A percentile compares a stretch with the other conserved stretches of the same genome.
These are phyloP conservation scores for Priocnemis perturbator DNA, from an alignment of 2,888 invertebrate species.

Conservation along the genomic window DNA sequence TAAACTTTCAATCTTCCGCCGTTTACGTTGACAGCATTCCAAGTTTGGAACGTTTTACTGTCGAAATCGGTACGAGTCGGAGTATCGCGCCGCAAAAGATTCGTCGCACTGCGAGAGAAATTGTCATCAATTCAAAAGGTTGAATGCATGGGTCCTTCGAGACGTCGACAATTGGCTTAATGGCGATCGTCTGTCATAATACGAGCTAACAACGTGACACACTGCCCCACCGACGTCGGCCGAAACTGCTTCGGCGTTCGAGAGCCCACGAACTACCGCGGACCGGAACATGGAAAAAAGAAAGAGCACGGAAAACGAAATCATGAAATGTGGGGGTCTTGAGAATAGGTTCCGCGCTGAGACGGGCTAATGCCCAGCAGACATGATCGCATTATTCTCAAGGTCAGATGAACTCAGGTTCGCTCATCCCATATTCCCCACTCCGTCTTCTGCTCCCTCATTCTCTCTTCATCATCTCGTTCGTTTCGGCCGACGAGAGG, in stretches of 20 bases:
- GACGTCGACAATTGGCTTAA: constrained; percentile 19
- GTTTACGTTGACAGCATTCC: too few species aligned
- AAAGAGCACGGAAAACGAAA: too few species aligned
- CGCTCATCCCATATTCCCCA: not conserved
- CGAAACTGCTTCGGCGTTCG: not conserved
- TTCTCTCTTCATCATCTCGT: not conserved
- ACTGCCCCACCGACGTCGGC: constrained; percentile 13
- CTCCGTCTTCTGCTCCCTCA: not conserved
- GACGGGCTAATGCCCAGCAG: too few species aligned
- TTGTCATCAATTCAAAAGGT: constrained; percentile 17
- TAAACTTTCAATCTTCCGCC: too few species aligned
- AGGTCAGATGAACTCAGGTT: not conserved
- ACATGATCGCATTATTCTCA: constrained; percentile 7
- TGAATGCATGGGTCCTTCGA: not conserved
- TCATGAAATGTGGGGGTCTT: too few species aligned
- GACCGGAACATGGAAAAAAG: too few species aligned
- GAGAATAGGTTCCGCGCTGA: too few species aligned
- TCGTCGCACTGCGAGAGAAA: not conserved
- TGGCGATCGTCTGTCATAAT: constrained; percentile 20
- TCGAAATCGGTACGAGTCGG: too few species aligned
- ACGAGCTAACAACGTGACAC: constrained; percentile 21
- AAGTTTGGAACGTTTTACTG: too few species aligned
- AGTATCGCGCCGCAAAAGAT: constrained; percentile 13
- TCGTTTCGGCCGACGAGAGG: not conserved
- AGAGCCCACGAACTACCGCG: too few species aligned